Percentiles rank a stretch among this genome's conserved stretches.
Conservation (phyloP, 2,888 invertebrate species). For the Brachylomia viminalis region DNA sequence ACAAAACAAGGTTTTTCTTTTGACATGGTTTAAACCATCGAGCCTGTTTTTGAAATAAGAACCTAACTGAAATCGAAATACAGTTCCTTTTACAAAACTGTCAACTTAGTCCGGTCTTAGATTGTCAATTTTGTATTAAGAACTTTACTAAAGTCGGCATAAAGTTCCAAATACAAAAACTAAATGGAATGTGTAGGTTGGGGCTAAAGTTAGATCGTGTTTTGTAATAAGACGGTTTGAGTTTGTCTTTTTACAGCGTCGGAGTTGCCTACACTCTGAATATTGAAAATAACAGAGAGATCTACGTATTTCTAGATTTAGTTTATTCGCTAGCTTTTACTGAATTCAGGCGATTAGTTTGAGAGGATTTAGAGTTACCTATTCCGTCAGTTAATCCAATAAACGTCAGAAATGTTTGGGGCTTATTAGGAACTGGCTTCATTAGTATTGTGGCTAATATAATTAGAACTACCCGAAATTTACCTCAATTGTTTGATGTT, state of each 20-base stretch:
- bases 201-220: too few relatives aligned
- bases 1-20: too few relatives aligned
- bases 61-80: too few relatives aligned
- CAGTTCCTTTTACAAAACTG: too few relatives aligned
- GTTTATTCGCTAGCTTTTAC: background rate
- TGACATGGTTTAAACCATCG: too few relatives aligned
- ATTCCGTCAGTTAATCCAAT: conserved; percentile 14
- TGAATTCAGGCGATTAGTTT: conserved; percentile 22
- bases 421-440: conserved; percentile 14
- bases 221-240: too few relatives aligned
- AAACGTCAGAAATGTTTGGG: conserved; percentile 18
- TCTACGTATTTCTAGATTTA: conserved; percentile 11
- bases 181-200: too few relatives aligned
- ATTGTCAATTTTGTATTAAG: too few relatives aligned
- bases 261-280: conserved; percentile 13
- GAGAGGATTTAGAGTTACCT: background rate
- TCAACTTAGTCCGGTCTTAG: too few relatives aligned
- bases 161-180: too few relatives aligned
- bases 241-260: conserved; percentile 29
- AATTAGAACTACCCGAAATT: conserved; percentile 26
- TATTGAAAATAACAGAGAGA: conserved; percentile 30
- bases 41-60: too few relatives aligned
- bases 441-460: conserved; percentile 32
- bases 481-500: conserved; percentile 5
- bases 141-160: too few relatives aligned